Conservation (phyloP, 1,140 invertebrate genomes). For the Leptonema lineaticorne region DNA sequence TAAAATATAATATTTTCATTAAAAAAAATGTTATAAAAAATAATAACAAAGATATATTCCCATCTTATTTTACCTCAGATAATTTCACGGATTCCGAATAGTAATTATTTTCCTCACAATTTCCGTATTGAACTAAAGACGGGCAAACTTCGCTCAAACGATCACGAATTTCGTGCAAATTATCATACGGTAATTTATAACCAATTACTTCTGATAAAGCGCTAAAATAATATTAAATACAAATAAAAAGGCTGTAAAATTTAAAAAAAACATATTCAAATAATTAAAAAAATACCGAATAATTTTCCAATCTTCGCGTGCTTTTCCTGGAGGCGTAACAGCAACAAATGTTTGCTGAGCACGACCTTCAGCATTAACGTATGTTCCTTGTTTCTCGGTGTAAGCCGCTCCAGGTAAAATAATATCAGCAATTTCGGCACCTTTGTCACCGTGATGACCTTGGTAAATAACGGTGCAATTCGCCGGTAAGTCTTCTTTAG, state of each 20-base stretch:
- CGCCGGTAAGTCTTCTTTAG: constrained; percentile 73
- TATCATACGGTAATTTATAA: constrained; percentile 85
- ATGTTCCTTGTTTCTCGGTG: constrained; percentile 96
- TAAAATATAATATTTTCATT: constrained; percentile 48
- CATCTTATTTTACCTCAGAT: constrained; percentile 33
- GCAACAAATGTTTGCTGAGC: constrained; percentile 91
- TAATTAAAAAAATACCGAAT: constrained; percentile 59
- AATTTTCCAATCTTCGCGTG: constrained; percentile 98
- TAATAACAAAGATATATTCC: constrained; percentile 2
- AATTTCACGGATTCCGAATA: constrained; percentile 74
- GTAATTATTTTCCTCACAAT: constrained; percentile 82
- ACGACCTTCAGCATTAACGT: constrained; percentile 96
- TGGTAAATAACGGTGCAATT: constrained; percentile 93
- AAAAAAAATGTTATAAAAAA: not conserved
- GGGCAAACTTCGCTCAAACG: constrained; percentile 86
- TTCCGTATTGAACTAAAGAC: constrained; percentile 81
- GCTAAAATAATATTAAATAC: constrained; percentile 44
- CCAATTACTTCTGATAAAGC: constrained; percentile 77
- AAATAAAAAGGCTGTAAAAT: not conserved
- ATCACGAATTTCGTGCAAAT: constrained; percentile 76
- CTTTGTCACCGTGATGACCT: constrained; percentile 95
- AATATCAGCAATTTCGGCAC: constrained; percentile 90
- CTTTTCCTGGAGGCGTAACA: constrained; percentile 90
- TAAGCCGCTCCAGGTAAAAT: constrained; percentile 97
- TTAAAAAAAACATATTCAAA: not conserved